A percentile compares a stretch with the other conserved stretches of the same genome.
Evolutionary conservation across 1,140 invertebrate genomes (phyloP).

Genomic region (Cepaea nemoralis): DNA sequence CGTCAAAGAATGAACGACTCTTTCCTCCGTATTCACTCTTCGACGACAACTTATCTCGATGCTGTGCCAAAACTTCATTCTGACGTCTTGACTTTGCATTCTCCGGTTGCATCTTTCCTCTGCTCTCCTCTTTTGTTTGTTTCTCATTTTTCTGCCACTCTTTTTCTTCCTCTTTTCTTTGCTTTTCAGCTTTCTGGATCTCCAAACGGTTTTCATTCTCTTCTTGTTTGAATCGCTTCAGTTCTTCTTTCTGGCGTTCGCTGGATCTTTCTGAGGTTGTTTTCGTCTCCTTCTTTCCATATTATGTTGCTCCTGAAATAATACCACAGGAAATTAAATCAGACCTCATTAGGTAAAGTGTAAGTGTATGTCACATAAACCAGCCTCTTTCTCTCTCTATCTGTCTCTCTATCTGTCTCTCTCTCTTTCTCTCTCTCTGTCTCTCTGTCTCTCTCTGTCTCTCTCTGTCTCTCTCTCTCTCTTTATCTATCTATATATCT

Average conservation of each 20-base stretch:
- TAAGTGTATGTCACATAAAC: too few relatives aligned
- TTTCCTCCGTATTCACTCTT: constrained; percentile 25
- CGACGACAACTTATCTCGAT: constrained; percentile 44
- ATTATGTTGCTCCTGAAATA: constrained; percentile 48
- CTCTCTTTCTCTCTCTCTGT: too few relatives aligned
- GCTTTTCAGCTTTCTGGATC: constrained; percentile 19
- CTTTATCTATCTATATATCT: too few relatives aligned
- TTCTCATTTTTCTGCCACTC: constrained; percentile 48
- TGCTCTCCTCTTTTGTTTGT: constrained; percentile 46
- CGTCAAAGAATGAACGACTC: background rate
- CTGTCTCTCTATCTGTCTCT: too few relatives aligned
- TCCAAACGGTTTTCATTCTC: constrained; percentile 26
- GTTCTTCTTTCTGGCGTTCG: constrained; percentile 40
- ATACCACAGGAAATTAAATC: constrained; percentile 43
- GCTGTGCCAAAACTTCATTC: constrained; percentile 38
- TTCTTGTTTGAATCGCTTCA: constrained; percentile 30
- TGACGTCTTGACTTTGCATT: background rate
- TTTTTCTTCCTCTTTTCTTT: constrained; percentile 39
- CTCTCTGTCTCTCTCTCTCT: too few relatives aligned
- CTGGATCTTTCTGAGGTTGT: constrained; percentile 45
- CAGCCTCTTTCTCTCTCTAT: too few relatives aligned
- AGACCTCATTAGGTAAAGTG: too few relatives aligned
- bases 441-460: too few relatives aligned
- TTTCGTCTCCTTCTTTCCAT: constrained; percentile 42
- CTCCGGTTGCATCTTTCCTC: constrained; percentile 44